Conservation (phyloP, 2,888 invertebrate species). For the Endomychus coccineus region DNA sequence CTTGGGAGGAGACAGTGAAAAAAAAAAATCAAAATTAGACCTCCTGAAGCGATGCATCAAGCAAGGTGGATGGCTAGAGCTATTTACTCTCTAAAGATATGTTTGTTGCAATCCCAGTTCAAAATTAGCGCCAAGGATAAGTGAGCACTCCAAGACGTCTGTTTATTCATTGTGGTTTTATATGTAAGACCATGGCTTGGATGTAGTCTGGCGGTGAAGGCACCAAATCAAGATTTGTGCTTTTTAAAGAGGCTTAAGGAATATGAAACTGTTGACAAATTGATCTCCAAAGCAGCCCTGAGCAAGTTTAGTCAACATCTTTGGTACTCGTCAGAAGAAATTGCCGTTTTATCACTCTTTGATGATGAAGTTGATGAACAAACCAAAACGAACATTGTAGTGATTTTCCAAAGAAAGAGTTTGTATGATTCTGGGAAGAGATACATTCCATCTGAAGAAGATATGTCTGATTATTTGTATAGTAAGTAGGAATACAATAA, state of each 20-base stretch:
- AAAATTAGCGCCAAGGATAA: constrained; percentile 11
- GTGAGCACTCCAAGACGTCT: constrained; percentile 14
- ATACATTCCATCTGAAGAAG: too few relatives aligned
- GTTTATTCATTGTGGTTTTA: constrained; percentile 21
- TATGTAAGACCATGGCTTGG: constrained; percentile 22
- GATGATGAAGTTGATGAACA: constrained; percentile 16
- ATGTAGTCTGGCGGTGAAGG: constrained; percentile 23
- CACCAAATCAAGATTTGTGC: constrained; percentile 18
- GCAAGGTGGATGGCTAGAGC: constrained; percentile 27
- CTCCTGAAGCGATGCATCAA: constrained; percentile 28
- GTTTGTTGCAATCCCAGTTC: constrained; percentile 10
- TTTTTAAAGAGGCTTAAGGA: constrained; percentile 17
- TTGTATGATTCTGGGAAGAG: too few relatives aligned
- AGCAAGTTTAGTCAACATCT: constrained; percentile 18
- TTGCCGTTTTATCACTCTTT: constrained; percentile 13
- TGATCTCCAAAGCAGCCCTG: constrained; percentile 20
- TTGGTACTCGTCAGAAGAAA: constrained; percentile 21
- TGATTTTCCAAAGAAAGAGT: too few relatives aligned
- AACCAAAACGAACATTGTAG: too few relatives aligned
- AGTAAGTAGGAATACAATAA: too few relatives aligned
- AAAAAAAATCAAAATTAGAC: constrained; percentile 19
- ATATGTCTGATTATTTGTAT: too few relatives aligned
- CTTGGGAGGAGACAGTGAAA: constrained; percentile 18
- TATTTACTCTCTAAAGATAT: constrained; percentile 23
- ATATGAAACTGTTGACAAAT: constrained; percentile 11